Evolutionary conservation across 2,888 invertebrate species (phyloP).

Genomic region (Trachelus stipa): DNA sequence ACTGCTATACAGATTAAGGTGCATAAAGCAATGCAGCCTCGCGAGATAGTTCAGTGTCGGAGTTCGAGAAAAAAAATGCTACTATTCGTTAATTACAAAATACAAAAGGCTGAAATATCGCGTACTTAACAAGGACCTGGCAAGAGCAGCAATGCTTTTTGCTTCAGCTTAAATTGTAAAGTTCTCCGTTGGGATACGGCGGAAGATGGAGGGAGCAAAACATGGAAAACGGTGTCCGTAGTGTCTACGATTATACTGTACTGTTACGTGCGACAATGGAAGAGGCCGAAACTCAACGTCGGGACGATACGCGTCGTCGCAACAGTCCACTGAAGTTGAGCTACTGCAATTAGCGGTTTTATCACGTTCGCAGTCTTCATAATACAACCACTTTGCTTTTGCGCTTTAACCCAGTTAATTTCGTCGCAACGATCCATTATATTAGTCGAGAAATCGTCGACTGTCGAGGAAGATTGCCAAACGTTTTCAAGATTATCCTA

Average conservation of each 20-base stretch:
- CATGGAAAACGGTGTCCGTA: not conserved
- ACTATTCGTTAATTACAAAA: not conserved
- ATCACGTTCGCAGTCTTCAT: not conserved
- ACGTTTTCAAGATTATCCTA: not conserved
- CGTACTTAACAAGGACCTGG: not conserved
- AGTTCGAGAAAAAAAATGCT: not conserved
- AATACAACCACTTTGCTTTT: not conserved
- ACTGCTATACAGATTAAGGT: not conserved
- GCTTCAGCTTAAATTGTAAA: not conserved
- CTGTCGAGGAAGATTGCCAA: not conserved
- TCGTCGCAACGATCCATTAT: not conserved
- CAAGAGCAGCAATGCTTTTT: not conserved
- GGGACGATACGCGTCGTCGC: not conserved
- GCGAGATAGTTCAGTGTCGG: not conserved
- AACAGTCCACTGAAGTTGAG: conserved; percentile 1
- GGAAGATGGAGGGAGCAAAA: not conserved
- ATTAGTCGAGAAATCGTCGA: not conserved
- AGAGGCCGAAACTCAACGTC: not conserved
- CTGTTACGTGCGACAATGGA: not conserved
- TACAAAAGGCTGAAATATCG: not conserved
- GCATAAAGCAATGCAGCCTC: not conserved
- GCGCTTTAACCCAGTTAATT: not conserved
- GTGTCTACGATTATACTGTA: not conserved
- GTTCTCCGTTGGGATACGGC: not conserved
- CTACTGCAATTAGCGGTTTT: conserved; percentile 8